Evolutionary conservation across 2,888 invertebrate genomes (phyloP).

Genomic region (Clitarchus hookeri): DNA sequence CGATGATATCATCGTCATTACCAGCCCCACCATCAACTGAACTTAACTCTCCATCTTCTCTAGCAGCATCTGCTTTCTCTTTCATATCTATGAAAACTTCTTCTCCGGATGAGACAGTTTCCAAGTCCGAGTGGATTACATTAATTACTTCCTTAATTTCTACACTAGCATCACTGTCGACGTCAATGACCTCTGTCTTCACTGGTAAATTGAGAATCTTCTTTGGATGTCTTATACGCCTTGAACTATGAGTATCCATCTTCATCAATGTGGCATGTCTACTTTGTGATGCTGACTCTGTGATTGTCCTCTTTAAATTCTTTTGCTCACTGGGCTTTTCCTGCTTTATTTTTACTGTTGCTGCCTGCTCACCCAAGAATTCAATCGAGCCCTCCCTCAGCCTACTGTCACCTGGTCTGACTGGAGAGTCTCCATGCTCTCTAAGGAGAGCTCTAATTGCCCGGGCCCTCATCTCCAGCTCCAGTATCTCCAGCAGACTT

Average conservation of each 20-base stretch:
- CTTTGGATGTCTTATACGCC: not conserved
- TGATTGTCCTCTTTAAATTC: not conserved
- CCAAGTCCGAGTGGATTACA: not conserved
- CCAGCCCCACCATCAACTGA: constrained; percentile 16
- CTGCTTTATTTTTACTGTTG: not conserved
- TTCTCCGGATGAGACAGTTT: not conserved
- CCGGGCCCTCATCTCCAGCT: constrained; percentile 35
- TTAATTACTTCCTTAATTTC: not conserved
- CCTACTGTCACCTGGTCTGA: not conserved
- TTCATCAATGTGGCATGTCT: not conserved
- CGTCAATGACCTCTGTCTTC: not conserved
- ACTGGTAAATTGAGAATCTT: not conserved
- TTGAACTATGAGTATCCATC: not conserved
- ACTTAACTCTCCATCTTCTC: constrained; percentile 31
- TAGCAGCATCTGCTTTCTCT: not conserved
- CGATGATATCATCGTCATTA: not conserved
- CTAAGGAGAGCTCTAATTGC: constrained; percentile 34
- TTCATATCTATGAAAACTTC: constrained; percentile 17
- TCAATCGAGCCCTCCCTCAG: not conserved
- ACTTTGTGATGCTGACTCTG: not conserved
- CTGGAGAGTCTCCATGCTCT: constrained; percentile 26
- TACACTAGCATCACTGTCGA: not conserved
- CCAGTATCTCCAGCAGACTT: constrained; percentile 33
- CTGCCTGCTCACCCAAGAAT: not conserved
- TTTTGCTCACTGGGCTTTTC: not conserved